Evolutionary conservation across 2,888 invertebrate genomes (phyloP).

Genomic region (Polydrusus cervinus): DNA sequence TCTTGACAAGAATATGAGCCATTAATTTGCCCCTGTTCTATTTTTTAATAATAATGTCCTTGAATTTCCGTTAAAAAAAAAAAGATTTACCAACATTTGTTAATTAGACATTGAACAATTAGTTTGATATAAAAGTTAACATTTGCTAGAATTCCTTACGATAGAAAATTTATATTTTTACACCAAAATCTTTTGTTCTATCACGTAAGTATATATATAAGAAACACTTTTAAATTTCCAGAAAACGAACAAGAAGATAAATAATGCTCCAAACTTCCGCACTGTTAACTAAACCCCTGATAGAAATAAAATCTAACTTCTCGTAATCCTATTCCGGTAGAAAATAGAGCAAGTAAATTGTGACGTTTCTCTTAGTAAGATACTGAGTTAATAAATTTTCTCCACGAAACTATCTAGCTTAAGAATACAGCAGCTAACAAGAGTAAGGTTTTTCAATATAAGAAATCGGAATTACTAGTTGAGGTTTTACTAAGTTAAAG

Average conservation of each 20-base stretch:
- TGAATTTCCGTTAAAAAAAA: too few relatives aligned
- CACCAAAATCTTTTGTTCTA: neutral
- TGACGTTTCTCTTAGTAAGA: constrained; percentile 11
- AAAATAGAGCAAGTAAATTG: constrained; percentile 15
- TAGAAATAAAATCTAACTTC: constrained; percentile 10
- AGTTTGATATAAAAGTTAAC: too few relatives aligned
- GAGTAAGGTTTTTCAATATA: constrained; percentile 11
- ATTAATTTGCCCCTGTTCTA: too few relatives aligned
- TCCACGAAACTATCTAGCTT: neutral
- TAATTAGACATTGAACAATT: neutral
- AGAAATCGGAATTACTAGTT: constrained; percentile 8
- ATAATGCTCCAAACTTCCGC: neutral
- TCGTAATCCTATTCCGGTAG: constrained; percentile 15
- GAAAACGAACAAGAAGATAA: neutral
- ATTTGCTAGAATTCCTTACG: neutral
- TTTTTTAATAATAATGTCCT: too few relatives aligned
- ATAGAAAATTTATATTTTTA: neutral
- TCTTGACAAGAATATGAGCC: too few relatives aligned
- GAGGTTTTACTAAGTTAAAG: neutral
- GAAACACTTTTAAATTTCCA: neutral
- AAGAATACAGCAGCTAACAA: neutral
- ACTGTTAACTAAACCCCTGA: constrained; percentile 10
- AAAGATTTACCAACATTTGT: neutral
- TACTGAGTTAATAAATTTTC: constrained; percentile 20
- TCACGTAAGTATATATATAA: too few relatives aligned